A percentile compares a stretch with the other conserved stretches of the same genome.
These are phyloP conservation scores for Xenopus laevis DNA, from an alignment of 2,113 vertebrate species.

Conservation along the genomic window DNA sequence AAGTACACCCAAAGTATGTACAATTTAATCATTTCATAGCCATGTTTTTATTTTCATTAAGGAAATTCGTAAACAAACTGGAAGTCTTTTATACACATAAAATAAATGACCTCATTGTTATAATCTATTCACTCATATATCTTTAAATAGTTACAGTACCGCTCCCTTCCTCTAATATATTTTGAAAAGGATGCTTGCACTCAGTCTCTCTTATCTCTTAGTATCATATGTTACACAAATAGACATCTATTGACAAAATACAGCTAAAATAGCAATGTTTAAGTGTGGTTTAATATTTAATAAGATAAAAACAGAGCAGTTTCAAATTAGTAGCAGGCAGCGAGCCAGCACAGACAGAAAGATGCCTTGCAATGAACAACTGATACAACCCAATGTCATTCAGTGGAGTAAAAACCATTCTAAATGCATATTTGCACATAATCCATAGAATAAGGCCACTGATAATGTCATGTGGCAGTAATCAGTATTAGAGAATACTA, in stretches of 20 bases:
- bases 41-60: no score
- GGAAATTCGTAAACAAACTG: no score
- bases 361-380: conserved; percentile 15
- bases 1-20: no score
- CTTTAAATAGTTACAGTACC: conserved; percentile 51
- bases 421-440: not conserved
- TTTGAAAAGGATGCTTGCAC: conserved; percentile 50
- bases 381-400: not conserved
- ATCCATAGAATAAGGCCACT: no score
- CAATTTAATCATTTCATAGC: no score
- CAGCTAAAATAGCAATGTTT: conserved; percentile 54
- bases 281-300: conserved; percentile 61
- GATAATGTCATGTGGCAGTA: no score
- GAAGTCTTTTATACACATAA: no score
- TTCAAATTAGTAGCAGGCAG: conserved; percentile 57
- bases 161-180: conserved; percentile 57
- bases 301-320: conserved; percentile 52
- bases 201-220: conserved; percentile 53
- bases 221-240: conserved; percentile 52
- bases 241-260: conserved; percentile 54
- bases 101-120: conserved; percentile 59
- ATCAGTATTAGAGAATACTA: no score
- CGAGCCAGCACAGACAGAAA: conserved; percentile 50
- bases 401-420: not conserved
- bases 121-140: conserved; percentile 60